Percentiles rank a stretch among this genome's conserved stretches.
Conservation (phyloP, 2,888 invertebrate genomes). For the Stenchaetothrips biformis region DNA sequence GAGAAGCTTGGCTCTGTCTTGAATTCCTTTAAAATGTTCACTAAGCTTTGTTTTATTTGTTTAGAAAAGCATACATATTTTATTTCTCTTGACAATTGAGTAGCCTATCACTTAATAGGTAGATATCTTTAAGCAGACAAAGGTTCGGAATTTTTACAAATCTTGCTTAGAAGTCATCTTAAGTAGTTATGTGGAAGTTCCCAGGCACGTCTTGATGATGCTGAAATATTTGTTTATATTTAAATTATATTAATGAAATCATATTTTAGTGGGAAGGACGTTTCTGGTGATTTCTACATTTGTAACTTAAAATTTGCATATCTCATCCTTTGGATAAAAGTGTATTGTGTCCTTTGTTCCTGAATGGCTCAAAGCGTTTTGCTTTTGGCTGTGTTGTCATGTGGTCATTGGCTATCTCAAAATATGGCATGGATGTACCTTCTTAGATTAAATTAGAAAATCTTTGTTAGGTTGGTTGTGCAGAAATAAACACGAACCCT, state of each 20-base stretch:
- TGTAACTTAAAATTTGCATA: background rate
- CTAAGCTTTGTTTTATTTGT: constrained; percentile 10
- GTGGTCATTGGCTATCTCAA: background rate
- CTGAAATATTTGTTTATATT: constrained; percentile 10
- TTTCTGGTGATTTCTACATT: constrained; percentile 12
- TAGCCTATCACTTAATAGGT: background rate
- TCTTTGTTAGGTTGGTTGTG: constrained; percentile 17
- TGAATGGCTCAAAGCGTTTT: constrained; percentile 21
- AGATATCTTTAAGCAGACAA: background rate
- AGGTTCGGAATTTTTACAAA: constrained; percentile 6
- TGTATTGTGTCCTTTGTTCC: background rate
- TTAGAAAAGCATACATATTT: background rate
- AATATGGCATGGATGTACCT: constrained; percentile 17
- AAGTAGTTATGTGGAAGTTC: constrained; percentile 1
- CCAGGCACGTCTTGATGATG: constrained; percentile 4
- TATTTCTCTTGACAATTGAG: background rate
- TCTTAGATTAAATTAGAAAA: constrained; percentile 13
- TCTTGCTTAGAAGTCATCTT: background rate
- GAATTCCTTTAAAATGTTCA: constrained; percentile 18
- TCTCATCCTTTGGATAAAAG: background rate
- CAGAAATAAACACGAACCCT: background rate
- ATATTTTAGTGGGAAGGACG: background rate
- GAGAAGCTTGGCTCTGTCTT: constrained; percentile 30
- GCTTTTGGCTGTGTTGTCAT: constrained; percentile 11
- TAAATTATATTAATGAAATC: constrained; percentile 4